Conservation (phyloP, 2,888 invertebrate genomes). For the Rhagonycha fulva region DNA sequence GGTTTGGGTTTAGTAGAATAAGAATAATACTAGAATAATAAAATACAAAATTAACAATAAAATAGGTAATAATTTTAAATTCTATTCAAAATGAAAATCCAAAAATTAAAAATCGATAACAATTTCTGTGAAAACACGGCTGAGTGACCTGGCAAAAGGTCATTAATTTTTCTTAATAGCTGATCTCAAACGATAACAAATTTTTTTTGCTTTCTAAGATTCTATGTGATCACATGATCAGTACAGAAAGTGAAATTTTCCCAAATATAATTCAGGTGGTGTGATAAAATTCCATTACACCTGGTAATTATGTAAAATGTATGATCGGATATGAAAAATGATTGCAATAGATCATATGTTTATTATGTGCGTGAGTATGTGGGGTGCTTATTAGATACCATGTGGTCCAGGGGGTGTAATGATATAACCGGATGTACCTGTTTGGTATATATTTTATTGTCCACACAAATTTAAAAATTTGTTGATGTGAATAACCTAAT, state of each 20-base stretch:
- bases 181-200: no score
- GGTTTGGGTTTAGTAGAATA: no score
- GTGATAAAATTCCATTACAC: not conserved
- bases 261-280: not conserved
- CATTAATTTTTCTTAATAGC: no score
- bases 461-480: constrained; percentile 1
- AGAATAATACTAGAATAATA: no score
- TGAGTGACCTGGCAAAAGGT: no score
- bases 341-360: constrained; percentile 21
- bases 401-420: constrained; percentile 31
- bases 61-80: no score
- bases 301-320: not conserved
- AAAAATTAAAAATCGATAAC: no score
- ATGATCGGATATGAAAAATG: constrained; percentile 8
- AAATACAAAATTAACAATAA: no score
- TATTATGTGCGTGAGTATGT: constrained; percentile 14
- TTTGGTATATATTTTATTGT: constrained; percentile 6
- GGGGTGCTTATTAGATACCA: constrained; percentile 20
- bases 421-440: constrained; percentile 28
- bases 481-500: not conserved
- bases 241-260: not conserved
- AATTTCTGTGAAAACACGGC: no score
- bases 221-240: no score
- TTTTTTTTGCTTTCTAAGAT: no score
- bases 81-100: no score